Base-by-base conservation (phyloP, 2,888 invertebrate genomes). In the Xestia sexstrigata region DNA sequence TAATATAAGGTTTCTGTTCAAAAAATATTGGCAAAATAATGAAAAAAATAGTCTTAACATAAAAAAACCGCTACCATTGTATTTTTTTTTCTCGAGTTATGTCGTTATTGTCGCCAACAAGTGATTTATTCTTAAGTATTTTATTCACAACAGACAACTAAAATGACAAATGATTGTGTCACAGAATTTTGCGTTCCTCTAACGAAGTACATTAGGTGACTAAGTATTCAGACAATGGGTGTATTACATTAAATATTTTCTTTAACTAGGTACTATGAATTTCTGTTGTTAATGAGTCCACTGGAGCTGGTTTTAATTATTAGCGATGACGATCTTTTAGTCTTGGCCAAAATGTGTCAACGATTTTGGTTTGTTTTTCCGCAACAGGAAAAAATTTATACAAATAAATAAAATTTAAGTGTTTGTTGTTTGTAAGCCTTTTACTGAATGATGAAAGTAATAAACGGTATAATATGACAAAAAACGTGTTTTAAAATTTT, bases 271-370 rank as follows among this genome's bases (percentile, higher is more conserved):
- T n/a, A 52, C 42, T 42, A n/a, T 26, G 7, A 47, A 52, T 58
- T 62, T 58, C 39, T 42, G n/a, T 70, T 80, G 52, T 49, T 73
- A 75, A 83, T 63, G 84, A 60, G 52, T 35, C 74, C 30, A 15
- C 62, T 45, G 74, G 66, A 72, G 66, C 42, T 26, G 45, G 58
- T 49, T 76, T 73, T 76, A 83, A 79, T 83, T 71, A 73, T 68
- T 39, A 65, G 58, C 49, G 60, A 79, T 76, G 75, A 69, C 26
- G 0, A 80, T 63, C 49, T 83, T 52, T 73, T 63, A 23, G n/a
- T 72, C 15, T 52, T 60, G 26, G 26, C 39, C 26, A 45, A n/a
- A 70, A 47, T 7, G 58, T 67, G 70, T 49, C 62, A 55, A 49
- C 62, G 42, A 49, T 74, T 78, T 55, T 20, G 7, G 39, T 1